Evolutionary conservation across 2,888 invertebrate species (phyloP).

Genomic region (Bellardia bayeri): DNA sequence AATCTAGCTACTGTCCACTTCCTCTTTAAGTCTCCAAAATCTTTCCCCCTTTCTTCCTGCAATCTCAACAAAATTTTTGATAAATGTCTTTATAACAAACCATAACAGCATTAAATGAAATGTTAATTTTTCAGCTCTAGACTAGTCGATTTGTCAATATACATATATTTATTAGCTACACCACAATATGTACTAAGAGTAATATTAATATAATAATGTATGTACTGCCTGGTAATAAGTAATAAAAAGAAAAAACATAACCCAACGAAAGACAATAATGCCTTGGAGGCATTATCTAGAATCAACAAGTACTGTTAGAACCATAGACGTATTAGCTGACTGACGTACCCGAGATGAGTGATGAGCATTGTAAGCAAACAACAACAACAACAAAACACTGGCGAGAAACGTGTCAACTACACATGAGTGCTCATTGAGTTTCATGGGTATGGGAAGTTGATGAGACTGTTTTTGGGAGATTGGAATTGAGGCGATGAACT

Average conservation of each 20-base stretch:
- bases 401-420: constrained; percentile 50
- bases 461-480: background rate
- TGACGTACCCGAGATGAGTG: constrained; percentile 35
- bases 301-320: constrained; percentile 68
- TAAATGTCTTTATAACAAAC: constrained; percentile 62
- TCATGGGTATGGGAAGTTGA: background rate
- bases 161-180: constrained; percentile 23
- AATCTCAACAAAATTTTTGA: constrained; percentile 39
- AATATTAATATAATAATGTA: background rate
- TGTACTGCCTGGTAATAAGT: background rate
- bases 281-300: constrained; percentile 48
- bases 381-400: background rate
- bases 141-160: constrained; percentile 66
- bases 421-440: constrained; percentile 13
- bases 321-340: background rate
- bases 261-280: constrained; percentile 46
- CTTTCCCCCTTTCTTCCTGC: background rate
- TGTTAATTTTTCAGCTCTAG: constrained; percentile 39
- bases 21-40: background rate
- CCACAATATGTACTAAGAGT: background rate
- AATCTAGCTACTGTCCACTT: too few species aligned
- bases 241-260: constrained; percentile 27
- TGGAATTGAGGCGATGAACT: constrained; percentile 23
- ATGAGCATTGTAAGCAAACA: constrained; percentile 62
- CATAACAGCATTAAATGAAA: constrained; percentile 37